Percentiles rank a stretch among this genome's conserved stretches.
These are phyloP conservation scores for Cephus spinipes DNA, from an alignment of 2,888 invertebrate species.

Conservation along the genomic window DNA sequence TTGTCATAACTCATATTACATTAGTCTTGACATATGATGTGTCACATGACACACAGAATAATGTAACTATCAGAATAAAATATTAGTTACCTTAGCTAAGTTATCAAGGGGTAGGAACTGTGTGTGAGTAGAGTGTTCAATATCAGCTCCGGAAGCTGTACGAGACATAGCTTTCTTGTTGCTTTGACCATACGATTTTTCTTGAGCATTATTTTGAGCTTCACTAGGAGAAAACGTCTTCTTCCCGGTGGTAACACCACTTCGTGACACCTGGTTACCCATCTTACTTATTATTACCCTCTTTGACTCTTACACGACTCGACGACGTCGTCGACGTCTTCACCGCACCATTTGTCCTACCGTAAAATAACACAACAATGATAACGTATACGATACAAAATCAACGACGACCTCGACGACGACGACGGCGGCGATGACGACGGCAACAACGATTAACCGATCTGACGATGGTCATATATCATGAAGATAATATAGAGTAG, in stretches of 20 bases:
- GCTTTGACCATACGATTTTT: conserved; percentile 65
- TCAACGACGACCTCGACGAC: neutral
- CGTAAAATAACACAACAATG: neutral
- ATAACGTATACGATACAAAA: neutral
- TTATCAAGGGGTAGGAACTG: conserved; percentile 82
- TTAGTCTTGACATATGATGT: neutral
- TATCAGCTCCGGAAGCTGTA: conserved; percentile 76
- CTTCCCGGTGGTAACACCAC: conserved; percentile 33
- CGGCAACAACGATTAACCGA: neutral
- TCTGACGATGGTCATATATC: neutral
- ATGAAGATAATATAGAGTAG: neutral
- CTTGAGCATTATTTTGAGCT: conserved; percentile 63
- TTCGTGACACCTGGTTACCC: conserved; percentile 54
- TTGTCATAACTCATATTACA: neutral
- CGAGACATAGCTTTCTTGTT: conserved; percentile 71
- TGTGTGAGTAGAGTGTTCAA: conserved; percentile 73
- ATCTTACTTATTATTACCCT: conserved; percentile 25
- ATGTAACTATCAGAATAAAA: neutral
- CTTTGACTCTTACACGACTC: neutral
- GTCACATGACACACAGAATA: neutral
- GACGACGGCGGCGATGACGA: neutral
- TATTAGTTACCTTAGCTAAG: conserved; percentile 75
- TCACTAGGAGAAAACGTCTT: conserved; percentile 18
- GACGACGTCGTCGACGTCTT: conserved; percentile 4
- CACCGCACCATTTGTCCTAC: conserved; percentile 12